Conservation (phyloP, 2,797 vertebrate species). For the Pempheris klunzingeri region DNA sequence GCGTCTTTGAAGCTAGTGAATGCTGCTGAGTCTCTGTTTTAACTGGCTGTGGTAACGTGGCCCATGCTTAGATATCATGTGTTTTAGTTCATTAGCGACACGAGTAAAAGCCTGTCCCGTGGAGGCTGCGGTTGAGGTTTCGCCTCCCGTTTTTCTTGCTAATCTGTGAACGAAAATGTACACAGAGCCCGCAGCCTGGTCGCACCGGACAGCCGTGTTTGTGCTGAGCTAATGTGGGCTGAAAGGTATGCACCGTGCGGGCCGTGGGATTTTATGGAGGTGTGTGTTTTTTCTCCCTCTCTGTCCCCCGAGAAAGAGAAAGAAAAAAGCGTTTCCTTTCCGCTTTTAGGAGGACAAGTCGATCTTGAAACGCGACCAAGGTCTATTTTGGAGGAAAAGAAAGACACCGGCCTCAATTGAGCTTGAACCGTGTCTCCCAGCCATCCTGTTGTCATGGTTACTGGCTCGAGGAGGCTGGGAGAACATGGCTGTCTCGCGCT, state of each 20-base stretch:
- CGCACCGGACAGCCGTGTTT: conserved; percentile 36
- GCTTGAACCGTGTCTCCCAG: conserved; percentile 91
- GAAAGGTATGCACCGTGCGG: conserved; percentile 46
- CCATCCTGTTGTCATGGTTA: conserved; percentile 99
- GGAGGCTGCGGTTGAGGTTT: conserved; percentile 11
- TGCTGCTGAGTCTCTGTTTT: too few species aligned
- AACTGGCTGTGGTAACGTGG: neutral
- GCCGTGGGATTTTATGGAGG: conserved; percentile 68
- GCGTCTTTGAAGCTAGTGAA: too few species aligned
- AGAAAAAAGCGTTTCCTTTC: conserved; percentile 70
- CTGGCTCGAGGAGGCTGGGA: conserved; percentile 92
- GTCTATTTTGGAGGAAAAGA: conserved; percentile 82
- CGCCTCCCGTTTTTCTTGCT: conserved; percentile 31
- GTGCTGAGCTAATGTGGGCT: conserved; percentile 52
- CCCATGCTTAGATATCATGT: neutral
- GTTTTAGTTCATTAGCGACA: neutral
- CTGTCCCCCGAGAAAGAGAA: conserved; percentile 41
- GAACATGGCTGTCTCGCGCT: conserved; percentile 89
- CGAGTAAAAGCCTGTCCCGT: neutral
- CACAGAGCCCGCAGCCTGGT: conserved; percentile 9
- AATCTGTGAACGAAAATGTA: conserved; percentile 16
- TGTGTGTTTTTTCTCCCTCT: conserved; percentile 25
- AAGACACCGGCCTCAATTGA: conserved; percentile 90
- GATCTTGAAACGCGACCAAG: conserved; percentile 81
- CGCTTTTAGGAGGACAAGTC: conserved; percentile 74